These are phyloP conservation scores for Torymus texanus DNA, from an alignment of 2,888 invertebrate species.

Conservation along the genomic window DNA sequence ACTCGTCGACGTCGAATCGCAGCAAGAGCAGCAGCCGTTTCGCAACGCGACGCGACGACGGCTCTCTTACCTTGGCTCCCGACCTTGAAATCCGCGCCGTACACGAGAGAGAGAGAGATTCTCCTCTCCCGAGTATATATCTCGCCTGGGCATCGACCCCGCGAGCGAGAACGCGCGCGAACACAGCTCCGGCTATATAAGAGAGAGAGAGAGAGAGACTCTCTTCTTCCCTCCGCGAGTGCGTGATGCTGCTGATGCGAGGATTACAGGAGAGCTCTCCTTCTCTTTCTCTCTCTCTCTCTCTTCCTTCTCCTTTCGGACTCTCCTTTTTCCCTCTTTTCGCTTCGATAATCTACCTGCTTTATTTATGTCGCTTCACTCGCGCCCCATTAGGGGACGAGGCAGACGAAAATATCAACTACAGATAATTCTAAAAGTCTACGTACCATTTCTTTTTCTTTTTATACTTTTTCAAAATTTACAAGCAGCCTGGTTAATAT, in stretches of 20 bases:
- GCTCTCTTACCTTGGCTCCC: constrained; percentile 50
- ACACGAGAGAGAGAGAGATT: constrained; percentile 29
- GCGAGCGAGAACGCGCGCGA: constrained; percentile 14
- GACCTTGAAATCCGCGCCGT: constrained; percentile 48
- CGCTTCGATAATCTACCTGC: too few relatives aligned
- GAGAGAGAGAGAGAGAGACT: constrained; percentile 4
- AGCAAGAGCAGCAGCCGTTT: constrained; percentile 15
- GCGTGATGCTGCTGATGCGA: too few relatives aligned
- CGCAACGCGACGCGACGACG: constrained; percentile 48
- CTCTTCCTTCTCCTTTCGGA: neutral
- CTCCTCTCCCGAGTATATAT: constrained; percentile 38
- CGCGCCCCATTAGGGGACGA: too few relatives aligned
- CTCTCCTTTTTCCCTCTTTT: too few relatives aligned
- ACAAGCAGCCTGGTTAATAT: too few relatives aligned
- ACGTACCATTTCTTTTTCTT: too few relatives aligned
- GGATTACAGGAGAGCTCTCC: neutral
- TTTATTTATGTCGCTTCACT: too few relatives aligned
- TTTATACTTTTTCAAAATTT: too few relatives aligned
- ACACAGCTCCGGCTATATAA: neutral
- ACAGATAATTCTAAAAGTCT: too few relatives aligned
- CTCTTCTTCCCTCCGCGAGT: too few relatives aligned
- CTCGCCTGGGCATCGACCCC: constrained; percentile 57
- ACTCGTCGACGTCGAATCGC: constrained; percentile 18
- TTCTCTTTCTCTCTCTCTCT: neutral
- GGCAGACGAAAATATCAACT: too few relatives aligned